Percentiles rank a stretch among this genome's conserved stretches.
Conservation (phyloP, 2,113 vertebrate genomes). For the Tretioscincus oriximinensis region DNA sequence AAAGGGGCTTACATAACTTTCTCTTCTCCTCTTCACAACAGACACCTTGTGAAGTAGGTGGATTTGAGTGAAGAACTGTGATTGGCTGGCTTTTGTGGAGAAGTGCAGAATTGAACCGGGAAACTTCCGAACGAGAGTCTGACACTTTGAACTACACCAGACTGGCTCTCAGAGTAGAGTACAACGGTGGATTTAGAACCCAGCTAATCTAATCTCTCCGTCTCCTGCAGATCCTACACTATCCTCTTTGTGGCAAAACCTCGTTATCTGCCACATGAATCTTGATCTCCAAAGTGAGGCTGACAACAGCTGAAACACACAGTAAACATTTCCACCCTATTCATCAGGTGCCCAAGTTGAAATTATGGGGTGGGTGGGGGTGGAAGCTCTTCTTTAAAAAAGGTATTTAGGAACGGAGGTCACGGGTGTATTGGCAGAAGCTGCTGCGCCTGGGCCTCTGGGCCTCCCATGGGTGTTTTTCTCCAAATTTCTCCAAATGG, state of each 20-base stretch:
- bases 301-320: not conserved
- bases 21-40: too few species aligned
- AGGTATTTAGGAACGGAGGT: too few species aligned
- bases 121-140: too few species aligned
- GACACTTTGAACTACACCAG: too few species aligned
- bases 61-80: not conserved
- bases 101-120: not conserved
- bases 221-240: not conserved
- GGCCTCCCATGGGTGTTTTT: too few species aligned
- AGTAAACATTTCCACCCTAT: not conserved
- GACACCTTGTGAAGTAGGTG: too few species aligned
- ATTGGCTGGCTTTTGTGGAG: not conserved
- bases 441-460: too few species aligned
- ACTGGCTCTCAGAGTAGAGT: not conserved
- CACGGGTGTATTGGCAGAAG: too few species aligned
- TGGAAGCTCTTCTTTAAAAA: not conserved
- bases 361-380: not conserved
- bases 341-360: too few species aligned
- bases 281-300: not conserved
- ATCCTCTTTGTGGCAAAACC: not conserved
- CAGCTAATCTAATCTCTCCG: slow-evolving; percentile 5
- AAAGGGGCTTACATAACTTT: too few species aligned
- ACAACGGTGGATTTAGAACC: not conserved
- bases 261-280: not conserved
- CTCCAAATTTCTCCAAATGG: too few species aligned